Percentiles rank a stretch among this genome's conserved stretches.
Conservation (phyloP, 2,113 vertebrate species). For the Cryptomyrus ogoouensis region DNA sequence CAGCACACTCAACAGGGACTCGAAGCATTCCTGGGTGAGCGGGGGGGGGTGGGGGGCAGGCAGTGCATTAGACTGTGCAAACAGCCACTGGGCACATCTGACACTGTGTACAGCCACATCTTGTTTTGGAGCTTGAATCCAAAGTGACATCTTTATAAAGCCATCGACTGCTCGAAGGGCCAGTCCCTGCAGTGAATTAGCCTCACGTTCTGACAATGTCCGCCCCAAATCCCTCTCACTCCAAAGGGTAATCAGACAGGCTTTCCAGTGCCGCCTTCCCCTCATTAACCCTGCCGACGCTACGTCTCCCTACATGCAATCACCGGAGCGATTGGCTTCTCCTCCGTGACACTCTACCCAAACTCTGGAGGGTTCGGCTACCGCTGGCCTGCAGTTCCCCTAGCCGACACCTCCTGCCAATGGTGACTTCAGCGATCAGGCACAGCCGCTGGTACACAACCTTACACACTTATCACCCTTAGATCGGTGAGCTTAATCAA, state of each 20-base stretch:
- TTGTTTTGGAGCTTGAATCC: neutral
- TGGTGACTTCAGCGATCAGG: neutral
- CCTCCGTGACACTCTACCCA: neutral
- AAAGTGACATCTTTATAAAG: neutral
- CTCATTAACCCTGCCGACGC: neutral
- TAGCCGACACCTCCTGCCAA: neutral
- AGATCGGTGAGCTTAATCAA: neutral
- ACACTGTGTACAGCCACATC: neutral
- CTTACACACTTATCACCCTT: neutral
- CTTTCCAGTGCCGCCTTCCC: neutral
- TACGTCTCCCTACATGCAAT: neutral
- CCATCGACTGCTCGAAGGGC: neutral
- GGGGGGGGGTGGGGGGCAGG: slow-evolving; percentile 5
- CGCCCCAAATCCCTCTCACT: neutral
- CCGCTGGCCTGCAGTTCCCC: neutral
- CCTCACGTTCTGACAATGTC: neutral
- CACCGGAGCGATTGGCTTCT: neutral
- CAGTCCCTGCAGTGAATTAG: neutral
- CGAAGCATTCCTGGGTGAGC: slow-evolving; percentile 83
- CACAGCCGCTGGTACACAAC: neutral
- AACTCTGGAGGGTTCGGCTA: neutral
- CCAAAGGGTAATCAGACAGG: neutral
- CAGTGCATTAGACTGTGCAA: neutral
- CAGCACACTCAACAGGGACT: slow-evolving; percentile 88
- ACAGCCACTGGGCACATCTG: neutral